These are phyloP conservation scores for Nyctalus aviator DNA, from an alignment of 2,797 vertebrate species.

Conservation along the genomic window DNA sequence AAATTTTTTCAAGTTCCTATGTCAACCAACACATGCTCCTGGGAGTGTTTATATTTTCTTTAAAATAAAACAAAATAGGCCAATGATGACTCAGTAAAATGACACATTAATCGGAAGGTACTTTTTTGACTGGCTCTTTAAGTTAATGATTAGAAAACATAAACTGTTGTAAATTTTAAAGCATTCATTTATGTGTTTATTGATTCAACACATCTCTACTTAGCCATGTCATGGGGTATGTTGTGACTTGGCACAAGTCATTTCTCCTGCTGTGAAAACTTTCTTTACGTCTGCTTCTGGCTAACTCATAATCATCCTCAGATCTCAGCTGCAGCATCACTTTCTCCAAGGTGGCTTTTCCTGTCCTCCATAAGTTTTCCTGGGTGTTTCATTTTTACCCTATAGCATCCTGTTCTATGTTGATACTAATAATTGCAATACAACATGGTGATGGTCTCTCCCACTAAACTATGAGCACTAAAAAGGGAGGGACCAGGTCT, in stretches of 20 bases:
- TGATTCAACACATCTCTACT: not conserved
- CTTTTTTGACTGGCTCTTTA: not conserved
- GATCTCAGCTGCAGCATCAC: not conserved
- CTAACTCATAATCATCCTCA: not conserved
- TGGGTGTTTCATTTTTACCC: not conserved
- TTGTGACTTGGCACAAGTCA: not conserved
- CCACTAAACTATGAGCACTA: not conserved
- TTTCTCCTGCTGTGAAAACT: not conserved
- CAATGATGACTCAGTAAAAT: slow-evolving; percentile 17
- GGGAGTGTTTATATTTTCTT: slow-evolving; percentile 44
- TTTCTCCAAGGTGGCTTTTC: not conserved
- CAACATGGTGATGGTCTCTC: not conserved
- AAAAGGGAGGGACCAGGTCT: not conserved
- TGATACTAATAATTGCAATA: not conserved
- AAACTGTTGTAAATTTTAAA: not conserved
- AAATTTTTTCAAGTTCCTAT: slow-evolving; percentile 51
- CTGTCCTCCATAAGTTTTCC: not conserved
- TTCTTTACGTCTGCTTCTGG: not conserved
- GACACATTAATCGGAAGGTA: not conserved
- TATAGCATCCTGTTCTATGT: not conserved
- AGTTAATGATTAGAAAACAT: slow-evolving; percentile 55
- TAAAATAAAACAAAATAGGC: slow-evolving; percentile 40
- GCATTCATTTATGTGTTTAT: not conserved
- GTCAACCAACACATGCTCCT: slow-evolving; percentile 34
- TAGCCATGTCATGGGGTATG: not conserved